phyloP scores from a whole-genome alignment of 2,797 vertebrate species.

The Sebastes nivosus region DNA sequence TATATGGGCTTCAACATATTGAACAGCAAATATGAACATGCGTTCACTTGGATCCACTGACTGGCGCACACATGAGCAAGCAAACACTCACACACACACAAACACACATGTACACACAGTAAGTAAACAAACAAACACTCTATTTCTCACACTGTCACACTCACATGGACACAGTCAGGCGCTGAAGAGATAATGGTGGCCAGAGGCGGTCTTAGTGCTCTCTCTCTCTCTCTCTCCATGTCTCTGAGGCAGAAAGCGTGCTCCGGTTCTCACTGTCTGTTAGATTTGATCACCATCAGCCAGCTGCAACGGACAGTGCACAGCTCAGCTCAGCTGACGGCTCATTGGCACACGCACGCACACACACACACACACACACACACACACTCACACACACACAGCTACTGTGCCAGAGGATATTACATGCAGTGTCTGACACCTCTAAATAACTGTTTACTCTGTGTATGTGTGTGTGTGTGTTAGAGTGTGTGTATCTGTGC shows the following conservation, averaged over 20 bases:
- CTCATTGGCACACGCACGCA: conserved; percentile 51
- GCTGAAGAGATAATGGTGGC: conserved; percentile 81
- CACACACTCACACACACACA: conserved; percentile 19
- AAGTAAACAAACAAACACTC: conserved; percentile 73
- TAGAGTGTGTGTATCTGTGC: conserved; percentile 24
- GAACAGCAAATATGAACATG: conserved; percentile 71
- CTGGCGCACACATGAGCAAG: conserved; percentile 60
- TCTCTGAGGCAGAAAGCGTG: conserved; percentile 72
- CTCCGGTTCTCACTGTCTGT: conserved; percentile 76
- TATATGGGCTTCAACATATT: conserved; percentile 73
- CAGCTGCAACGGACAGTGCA: conserved; percentile 73
- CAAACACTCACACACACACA: conserved; percentile 32
- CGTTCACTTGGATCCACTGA: conserved; percentile 55
- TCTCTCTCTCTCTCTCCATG: conserved; percentile 34
- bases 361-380: background rate
- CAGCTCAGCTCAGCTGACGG: conserved; percentile 68
- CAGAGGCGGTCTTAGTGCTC: conserved; percentile 71
- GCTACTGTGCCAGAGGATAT: conserved; percentile 75
- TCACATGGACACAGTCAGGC: conserved; percentile 77
- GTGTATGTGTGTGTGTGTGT: conserved; percentile 37
- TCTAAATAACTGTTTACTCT: conserved; percentile 80
- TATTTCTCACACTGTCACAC: conserved; percentile 78
- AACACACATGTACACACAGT: conserved; percentile 39
- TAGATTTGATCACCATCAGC: conserved; percentile 82
- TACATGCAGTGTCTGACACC: conserved; percentile 77